A percentile compares a stretch with the other conserved stretches of the same genome.
Evolutionary conservation across 2,888 invertebrate genomes (phyloP).

Genomic region (Odontomyia ornata): DNA sequence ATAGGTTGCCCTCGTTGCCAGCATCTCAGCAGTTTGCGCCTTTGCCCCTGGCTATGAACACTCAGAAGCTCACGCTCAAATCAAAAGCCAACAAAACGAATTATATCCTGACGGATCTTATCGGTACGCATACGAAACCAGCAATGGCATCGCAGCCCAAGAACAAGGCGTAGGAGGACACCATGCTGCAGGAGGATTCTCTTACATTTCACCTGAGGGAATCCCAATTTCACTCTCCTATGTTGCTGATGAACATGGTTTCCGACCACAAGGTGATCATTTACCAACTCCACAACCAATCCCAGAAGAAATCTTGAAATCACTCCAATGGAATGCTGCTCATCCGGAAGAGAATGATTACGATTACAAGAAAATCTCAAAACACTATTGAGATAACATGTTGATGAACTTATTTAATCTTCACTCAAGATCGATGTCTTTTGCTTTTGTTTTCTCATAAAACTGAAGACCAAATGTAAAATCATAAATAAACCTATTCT

Average conservation of each 20-base stretch:
- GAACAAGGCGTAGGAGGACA: conserved; percentile 65
- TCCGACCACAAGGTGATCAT: conserved; percentile 16
- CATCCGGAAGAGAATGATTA: too few relatives aligned
- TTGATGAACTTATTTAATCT: too few relatives aligned
- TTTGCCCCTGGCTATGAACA: too few relatives aligned
- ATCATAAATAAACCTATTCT: too few relatives aligned
- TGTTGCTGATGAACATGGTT: conserved; percentile 16
- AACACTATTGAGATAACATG: conserved; percentile 13
- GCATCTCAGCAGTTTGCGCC: too few relatives aligned
- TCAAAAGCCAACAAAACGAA: conserved; percentile 18
- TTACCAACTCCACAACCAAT: conserved; percentile 23
- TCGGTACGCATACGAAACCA: background rate
- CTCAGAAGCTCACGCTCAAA: conserved; percentile 34
- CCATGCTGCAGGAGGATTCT: conserved; percentile 8
- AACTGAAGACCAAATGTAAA: too few relatives aligned
- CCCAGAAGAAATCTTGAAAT: conserved; percentile 25
- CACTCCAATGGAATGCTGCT: conserved; percentile 25
- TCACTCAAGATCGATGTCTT: too few relatives aligned
- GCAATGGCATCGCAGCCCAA: conserved; percentile 25
- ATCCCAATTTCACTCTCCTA: conserved; percentile 4
- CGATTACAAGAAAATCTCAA: background rate
- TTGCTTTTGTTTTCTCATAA: too few relatives aligned
- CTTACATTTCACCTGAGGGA: too few relatives aligned
- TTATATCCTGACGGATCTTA: too few relatives aligned
- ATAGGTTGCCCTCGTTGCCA: too few relatives aligned